Evolutionary conservation across 2,888 invertebrate species (phyloP).

Genomic region (Tetranychus truncatus): DNA sequence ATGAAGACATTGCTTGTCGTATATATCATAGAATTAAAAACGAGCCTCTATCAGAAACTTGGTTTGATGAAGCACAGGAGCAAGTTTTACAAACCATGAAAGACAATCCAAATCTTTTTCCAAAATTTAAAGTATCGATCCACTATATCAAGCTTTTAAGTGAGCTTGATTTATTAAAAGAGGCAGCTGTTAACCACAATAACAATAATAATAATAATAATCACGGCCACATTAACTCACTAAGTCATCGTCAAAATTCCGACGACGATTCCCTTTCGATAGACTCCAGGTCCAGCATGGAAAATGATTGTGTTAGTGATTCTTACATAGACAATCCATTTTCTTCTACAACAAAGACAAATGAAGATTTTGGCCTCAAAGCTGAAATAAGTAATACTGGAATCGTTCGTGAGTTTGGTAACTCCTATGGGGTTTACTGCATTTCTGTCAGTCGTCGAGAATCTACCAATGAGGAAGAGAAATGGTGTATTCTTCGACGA

Average conservation of each 20-base stretch:
- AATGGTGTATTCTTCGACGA: constrained; percentile 72
- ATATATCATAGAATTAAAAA: constrained; percentile 45
- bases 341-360: constrained; percentile 31
- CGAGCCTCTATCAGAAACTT: constrained; percentile 46
- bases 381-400: constrained; percentile 51
- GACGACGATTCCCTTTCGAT: too few species aligned
- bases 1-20: constrained; percentile 43
- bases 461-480: not conserved
- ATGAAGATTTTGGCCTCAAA: constrained; percentile 37
- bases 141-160: constrained; percentile 50
- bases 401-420: constrained; percentile 59
- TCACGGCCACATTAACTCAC: not conserved
- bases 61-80: constrained; percentile 64
- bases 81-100: constrained; percentile 31
- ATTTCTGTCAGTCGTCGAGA: not conserved
- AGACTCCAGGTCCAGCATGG: too few species aligned
- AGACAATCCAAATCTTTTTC: constrained; percentile 44
- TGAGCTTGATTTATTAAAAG: constrained; percentile 48
- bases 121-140: constrained; percentile 46
- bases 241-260: too few species aligned
- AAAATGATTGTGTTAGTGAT: constrained; percentile 2
- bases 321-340: constrained; percentile 12
- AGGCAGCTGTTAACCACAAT: not conserved
- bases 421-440: constrained; percentile 62
- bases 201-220: constrained; percentile 7